A percentile compares a stretch with the other conserved stretches of the same genome.
phyloP scores from a whole-genome alignment of 2,797 vertebrate genomes.

The Cyprinodon diabolis region DNA sequence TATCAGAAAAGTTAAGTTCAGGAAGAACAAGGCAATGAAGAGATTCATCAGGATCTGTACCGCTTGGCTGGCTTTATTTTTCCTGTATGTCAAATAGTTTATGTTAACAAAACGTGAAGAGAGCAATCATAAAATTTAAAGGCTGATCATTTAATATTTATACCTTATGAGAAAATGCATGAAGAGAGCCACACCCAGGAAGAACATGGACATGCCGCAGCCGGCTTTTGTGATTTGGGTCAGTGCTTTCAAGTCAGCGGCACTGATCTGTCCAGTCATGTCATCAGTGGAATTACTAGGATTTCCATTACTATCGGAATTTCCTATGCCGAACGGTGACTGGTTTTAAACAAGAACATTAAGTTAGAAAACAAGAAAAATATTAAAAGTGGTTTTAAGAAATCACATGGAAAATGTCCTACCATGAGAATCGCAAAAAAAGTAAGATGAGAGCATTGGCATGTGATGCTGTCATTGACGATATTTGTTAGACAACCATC shows the following conservation, averaged over 20 bases:
- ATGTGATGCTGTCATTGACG: conserved; percentile 32
- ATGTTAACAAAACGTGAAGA: background rate
- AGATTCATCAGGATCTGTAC: conserved; percentile 65
- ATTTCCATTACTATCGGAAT: background rate
- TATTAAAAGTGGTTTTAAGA: background rate
- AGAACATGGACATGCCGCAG: conserved; percentile 69
- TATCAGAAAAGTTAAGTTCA: conserved; percentile 63
- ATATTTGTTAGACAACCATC: conserved; percentile 49
- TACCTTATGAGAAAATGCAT: conserved; percentile 61
- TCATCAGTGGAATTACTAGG: background rate
- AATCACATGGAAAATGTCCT: background rate
- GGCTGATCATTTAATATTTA: background rate
- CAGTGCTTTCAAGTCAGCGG: conserved; percentile 35
- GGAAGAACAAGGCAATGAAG: conserved; percentile 57
- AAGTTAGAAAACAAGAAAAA: background rate
- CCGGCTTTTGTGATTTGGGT: conserved; percentile 62
- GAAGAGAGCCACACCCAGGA: conserved; percentile 57
- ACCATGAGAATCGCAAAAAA: conserved; percentile 75
- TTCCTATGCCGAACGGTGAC: conserved; percentile 14
- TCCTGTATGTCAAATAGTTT: conserved; percentile 34
- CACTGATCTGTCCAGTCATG: conserved; percentile 8
- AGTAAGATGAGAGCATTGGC: conserved; percentile 65
- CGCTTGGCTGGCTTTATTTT: conserved; percentile 35
- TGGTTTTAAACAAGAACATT: conserved; percentile 1
- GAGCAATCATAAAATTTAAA: background rate